Conservation (phyloP, 2,888 invertebrate species). For the Drosophila borealis region DNA sequence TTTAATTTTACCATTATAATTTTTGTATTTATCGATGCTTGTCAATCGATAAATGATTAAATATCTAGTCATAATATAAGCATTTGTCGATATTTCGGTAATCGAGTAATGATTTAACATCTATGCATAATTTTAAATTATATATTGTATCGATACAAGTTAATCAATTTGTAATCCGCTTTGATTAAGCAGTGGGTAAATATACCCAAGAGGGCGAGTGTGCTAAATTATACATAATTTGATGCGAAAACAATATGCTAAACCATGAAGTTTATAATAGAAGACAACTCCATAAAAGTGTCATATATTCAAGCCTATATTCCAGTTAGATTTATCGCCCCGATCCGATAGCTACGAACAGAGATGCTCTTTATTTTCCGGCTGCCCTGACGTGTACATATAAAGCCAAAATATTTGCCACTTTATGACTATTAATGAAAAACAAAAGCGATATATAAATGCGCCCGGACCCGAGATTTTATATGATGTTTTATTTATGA, state of each 20-base stretch:
- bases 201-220: conserved; percentile 5
- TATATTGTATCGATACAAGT: too few relatives aligned
- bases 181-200: background rate
- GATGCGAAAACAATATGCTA: conserved; percentile 23
- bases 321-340: conserved; percentile 30
- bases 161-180: background rate
- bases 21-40: too few relatives aligned
- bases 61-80: too few relatives aligned
- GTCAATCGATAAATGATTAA: too few relatives aligned
- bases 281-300: conserved; percentile 13
- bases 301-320: conserved; percentile 42
- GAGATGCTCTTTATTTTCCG: conserved; percentile 55
- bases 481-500: conserved; percentile 70
- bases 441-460: conserved; percentile 52
- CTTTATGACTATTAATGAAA: conserved; percentile 62
- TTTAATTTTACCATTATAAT: too few relatives aligned
- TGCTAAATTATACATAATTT: conserved; percentile 5
- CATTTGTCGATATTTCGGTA: too few relatives aligned
- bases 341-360: conserved; percentile 35
- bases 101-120: too few relatives aligned
- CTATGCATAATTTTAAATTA: too few relatives aligned
- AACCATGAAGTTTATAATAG: conserved; percentile 2
- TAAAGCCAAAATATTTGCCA: conserved; percentile 48
- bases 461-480: conserved; percentile 27
- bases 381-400: conserved; percentile 19